These are phyloP conservation scores for Ammodytes dubius DNA, from an alignment of 2,113 vertebrate species.

Conservation along the genomic window DNA sequence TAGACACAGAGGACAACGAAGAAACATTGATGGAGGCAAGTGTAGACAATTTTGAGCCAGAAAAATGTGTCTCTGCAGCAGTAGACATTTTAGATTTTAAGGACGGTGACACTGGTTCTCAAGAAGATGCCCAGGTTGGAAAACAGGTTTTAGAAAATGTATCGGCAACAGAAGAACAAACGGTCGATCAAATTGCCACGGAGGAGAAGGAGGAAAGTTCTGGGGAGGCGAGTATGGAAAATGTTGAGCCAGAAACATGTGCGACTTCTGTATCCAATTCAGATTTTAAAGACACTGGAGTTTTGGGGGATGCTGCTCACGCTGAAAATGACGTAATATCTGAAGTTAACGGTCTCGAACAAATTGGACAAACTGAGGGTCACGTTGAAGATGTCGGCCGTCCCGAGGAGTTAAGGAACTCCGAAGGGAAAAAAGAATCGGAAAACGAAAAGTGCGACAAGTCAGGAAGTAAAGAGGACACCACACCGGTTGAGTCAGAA, in stretches of 20 bases:
- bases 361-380: background rate
- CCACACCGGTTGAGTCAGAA: background rate
- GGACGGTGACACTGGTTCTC: too few species aligned
- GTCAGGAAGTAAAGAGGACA: background rate
- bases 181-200: background rate
- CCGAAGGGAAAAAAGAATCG: background rate
- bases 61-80: too few species aligned
- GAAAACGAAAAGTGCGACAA: background rate
- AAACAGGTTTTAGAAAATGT: too few species aligned
- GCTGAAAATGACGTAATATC: background rate
- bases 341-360: background rate
- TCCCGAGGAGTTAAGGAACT: background rate
- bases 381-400: constrained; percentile 3
- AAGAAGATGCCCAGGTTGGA: too few species aligned
- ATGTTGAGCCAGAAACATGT: constrained; percentile 12
- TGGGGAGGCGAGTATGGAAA: background rate
- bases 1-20: background rate
- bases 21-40: too few species aligned
- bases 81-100: too few species aligned
- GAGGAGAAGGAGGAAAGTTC: background rate
- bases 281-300: background rate
- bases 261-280: background rate
- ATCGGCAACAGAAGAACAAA: constrained; percentile 1
- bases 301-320: too few species aligned
- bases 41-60: too few species aligned